phyloP scores from a whole-genome alignment of 2,113 vertebrate genomes.

The Ictalurus furcatus region DNA sequence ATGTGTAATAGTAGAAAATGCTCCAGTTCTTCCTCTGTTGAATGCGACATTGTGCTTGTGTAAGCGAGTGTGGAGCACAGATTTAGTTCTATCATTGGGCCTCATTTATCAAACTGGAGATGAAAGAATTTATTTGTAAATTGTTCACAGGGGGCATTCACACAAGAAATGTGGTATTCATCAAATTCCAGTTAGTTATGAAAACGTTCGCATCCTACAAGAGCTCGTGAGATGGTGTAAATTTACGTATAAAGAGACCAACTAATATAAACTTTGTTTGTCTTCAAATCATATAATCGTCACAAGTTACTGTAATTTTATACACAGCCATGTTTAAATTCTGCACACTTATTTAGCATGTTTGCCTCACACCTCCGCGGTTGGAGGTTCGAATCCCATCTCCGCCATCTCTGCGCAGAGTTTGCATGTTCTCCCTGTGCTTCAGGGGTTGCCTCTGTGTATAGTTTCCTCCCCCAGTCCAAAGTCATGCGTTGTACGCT shows the following conservation, averaged over 20 bases:
- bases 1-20: constrained; percentile 34
- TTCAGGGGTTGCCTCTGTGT: too few species aligned
- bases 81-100: not conserved
- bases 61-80: constrained; percentile 17
- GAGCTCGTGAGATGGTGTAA: not conserved
- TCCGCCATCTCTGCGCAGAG: too few species aligned
- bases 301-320: not conserved
- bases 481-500: too few species aligned
- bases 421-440: too few species aligned
- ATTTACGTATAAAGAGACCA: not conserved
- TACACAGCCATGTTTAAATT: not conserved
- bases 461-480: too few species aligned
- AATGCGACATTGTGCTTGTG: constrained; percentile 44
- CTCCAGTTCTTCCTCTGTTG: constrained; percentile 10
- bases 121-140: not conserved
- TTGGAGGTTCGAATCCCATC: too few species aligned
- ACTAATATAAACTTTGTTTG: not conserved
- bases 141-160: not conserved
- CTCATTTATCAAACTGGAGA: not conserved
- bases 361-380: too few species aligned
- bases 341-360: not conserved
- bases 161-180: not conserved
- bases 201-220: not conserved
- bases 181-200: not conserved
- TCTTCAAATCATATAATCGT: not conserved